A percentile compares a stretch with the other conserved stretches of the same genome.
Conservation (phyloP, 2,888 invertebrate species). For the Acanthosoma haemorrhoidale region DNA sequence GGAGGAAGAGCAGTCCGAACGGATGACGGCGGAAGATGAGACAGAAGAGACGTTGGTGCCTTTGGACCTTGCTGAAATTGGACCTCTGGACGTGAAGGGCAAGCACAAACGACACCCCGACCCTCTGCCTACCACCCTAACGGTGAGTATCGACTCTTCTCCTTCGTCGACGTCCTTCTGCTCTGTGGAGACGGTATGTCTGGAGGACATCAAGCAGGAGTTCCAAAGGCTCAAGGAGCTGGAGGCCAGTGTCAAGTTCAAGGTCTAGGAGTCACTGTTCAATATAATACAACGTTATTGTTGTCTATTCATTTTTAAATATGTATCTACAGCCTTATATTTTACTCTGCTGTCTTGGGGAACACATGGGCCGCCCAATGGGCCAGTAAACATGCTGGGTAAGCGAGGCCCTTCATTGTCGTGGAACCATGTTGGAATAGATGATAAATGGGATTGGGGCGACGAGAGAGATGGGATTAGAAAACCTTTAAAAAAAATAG, state of each 20-base stretch:
- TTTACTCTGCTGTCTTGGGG: no score
- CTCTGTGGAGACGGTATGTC: background rate
- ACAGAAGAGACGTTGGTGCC: background rate
- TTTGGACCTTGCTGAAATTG: background rate
- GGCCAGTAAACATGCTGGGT: no score
- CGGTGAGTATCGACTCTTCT: no score
- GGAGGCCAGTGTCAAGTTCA: background rate
- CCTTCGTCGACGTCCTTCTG: background rate
- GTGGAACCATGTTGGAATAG: no score
- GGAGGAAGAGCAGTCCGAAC: background rate
- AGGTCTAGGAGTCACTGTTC: background rate
- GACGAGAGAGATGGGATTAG: no score
- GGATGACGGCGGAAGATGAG: background rate
- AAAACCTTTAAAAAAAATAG: no score
- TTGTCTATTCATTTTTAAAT: no score
- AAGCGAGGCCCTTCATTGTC: no score
- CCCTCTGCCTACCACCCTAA: background rate
- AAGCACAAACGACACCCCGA: background rate
- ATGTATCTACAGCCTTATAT: no score
- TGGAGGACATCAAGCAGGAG: background rate
- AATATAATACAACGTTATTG: no score
- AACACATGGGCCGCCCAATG: no score
- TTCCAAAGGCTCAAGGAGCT: background rate
- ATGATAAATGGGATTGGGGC: no score
- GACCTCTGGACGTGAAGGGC: constrained; percentile 5